Percentiles rank a stretch among this genome's conserved stretches.
These are phyloP conservation scores for Pseudomyrmex dendroicus DNA, from an alignment of 1,140 invertebrate genomes.

Conservation along the genomic window DNA sequence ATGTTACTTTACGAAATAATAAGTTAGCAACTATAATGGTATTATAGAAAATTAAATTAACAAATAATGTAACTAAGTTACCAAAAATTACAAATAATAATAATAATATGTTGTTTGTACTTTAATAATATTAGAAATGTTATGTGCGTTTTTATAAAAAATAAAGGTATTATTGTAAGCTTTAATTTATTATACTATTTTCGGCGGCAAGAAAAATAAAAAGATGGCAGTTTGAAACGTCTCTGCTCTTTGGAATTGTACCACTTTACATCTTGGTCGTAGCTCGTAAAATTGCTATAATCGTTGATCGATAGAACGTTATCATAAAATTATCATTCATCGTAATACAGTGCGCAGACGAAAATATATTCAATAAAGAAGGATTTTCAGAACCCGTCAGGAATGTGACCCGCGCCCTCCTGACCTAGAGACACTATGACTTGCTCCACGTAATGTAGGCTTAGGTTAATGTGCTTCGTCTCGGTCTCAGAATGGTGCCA, in stretches of 20 bases:
- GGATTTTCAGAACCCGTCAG: constrained; percentile 80
- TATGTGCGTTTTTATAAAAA: background rate
- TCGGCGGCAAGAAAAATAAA: too few species aligned
- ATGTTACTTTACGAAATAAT: too few species aligned
- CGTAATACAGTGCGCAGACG: background rate
- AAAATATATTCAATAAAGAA: background rate
- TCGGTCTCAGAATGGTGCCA: constrained; percentile 84
- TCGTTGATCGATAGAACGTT: background rate
- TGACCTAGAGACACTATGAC: constrained; percentile 88
- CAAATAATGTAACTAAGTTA: background rate
- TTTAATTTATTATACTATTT: background rate
- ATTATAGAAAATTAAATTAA: background rate
- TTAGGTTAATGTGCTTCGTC: constrained; percentile 88
- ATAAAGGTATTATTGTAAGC: too few species aligned
- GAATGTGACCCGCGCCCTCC: constrained; percentile 86
- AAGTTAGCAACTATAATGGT: too few species aligned
- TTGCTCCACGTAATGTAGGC: constrained; percentile 89
- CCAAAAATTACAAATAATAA: background rate
- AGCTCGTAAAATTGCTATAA: background rate
- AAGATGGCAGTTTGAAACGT: too few species aligned
- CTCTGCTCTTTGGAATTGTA: too few species aligned
- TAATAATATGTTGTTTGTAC: background rate
- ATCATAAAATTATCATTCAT: constrained; percentile 5
- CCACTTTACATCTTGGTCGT: too few species aligned
- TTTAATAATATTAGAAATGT: background rate